Base-by-base conservation (phyloP, 2,797 vertebrate genomes). In the Allobates femoralis region DNA sequence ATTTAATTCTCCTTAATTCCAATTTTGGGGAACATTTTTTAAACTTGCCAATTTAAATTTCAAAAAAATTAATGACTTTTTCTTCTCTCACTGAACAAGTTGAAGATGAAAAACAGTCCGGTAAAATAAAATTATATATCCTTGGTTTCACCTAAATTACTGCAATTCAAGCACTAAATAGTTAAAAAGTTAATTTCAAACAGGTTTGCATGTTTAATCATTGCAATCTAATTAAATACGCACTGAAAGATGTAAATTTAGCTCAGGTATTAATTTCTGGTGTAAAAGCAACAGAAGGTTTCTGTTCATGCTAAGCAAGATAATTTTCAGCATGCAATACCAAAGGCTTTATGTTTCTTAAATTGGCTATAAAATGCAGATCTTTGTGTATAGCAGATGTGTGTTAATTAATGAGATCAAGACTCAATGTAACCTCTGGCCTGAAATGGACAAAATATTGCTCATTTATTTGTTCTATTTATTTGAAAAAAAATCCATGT, bases 391-490 rank as follows among this genome's bases (percentile, higher is more conserved):
- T 23, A 66, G 46, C 79, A 81, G 64, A 82, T 82, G 64, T 82
- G 50, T 56, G 64, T 71, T 71, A 83, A 73, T 83, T 71, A 73
- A 18, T 55, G 30, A 83, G 81, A 83, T 58, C 30, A 73, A 69
- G 81, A 73, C 15, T 73, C 18, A 3, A 21, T 28, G 23, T 56
- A 73, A 71, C 50, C 58, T 32, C 2, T 81, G 28, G 18, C 62
- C 46, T 55, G 67, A 11, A 34, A 18, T 81, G 37, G 41, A 51
- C 32, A 19, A 51, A 81, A 51, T 69, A 7, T 53, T 51, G 79
- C 62, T 32, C n/a, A 55, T 53, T 46, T n/a, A 7, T 19, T 6
- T 51, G 60, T n/a, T 66, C 8, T 51, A 10, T 66, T 46, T 32
- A 64, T 64, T 66, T 80, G 16, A n/a, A 80, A 41, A 34, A 41